These are phyloP conservation scores for Myotis brandtii DNA, from an alignment of 2,113 vertebrate species.

Conservation along the genomic window DNA sequence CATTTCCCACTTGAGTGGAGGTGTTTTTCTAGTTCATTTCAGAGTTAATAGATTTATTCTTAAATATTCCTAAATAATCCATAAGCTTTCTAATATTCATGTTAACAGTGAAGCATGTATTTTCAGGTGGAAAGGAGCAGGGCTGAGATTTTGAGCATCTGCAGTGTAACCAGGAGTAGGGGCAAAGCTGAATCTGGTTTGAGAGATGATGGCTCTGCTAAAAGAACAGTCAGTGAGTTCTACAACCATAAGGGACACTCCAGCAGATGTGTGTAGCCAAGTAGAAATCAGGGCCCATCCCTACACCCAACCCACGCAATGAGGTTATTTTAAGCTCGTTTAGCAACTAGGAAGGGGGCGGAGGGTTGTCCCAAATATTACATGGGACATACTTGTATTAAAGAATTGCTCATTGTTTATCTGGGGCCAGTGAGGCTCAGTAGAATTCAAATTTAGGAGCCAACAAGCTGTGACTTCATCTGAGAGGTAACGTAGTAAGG, in stretches of 20 bases:
- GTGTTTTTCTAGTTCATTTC: not conserved
- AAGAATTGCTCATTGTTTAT: not conserved
- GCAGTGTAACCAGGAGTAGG: not conserved
- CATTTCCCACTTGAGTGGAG: not conserved
- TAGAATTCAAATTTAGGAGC: slow-evolving; percentile 1
- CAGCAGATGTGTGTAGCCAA: not conserved
- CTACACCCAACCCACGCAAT: not conserved
- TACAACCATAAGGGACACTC: not conserved
- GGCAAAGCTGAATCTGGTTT: not conserved
- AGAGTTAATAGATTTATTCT: not conserved
- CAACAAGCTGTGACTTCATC: not conserved
- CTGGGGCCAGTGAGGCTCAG: no score
- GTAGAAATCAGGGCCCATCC: not conserved
- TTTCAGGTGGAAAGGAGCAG: not conserved
- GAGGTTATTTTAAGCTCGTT: not conserved
- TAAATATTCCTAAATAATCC: not conserved
- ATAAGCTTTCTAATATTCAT: not conserved
- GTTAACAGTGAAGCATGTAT: not conserved
- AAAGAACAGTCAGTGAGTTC: not conserved
- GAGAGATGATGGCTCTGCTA: not conserved
- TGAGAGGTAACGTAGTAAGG: not conserved
- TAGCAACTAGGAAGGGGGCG: not conserved
- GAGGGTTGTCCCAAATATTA: not conserved
- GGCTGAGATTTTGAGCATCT: not conserved
- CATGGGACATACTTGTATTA: not conserved